Conservation (phyloP, 53 echinoderm and acorn worm species). For the Hippasteria phrygiana region DNA sequence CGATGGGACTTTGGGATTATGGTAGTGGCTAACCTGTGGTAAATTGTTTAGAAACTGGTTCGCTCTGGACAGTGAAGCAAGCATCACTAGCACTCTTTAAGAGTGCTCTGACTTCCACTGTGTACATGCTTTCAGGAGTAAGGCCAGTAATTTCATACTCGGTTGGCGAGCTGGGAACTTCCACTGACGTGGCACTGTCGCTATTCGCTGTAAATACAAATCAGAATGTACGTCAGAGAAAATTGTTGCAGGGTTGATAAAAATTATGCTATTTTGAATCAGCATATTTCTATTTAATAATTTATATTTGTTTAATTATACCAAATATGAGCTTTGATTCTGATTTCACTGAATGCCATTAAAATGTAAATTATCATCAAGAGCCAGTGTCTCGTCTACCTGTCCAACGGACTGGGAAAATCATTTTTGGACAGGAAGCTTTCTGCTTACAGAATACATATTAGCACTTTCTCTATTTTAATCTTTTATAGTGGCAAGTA, state of each 20-base stretch:
- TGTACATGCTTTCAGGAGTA: constrained; percentile 43
- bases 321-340: too few species aligned
- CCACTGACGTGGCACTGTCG: neutral
- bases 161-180: neutral
- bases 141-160: constrained; percentile 27
- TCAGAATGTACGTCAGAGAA: neutral
- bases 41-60: neutral
- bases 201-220: neutral
- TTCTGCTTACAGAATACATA: too few species aligned
- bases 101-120: constrained; percentile 56
- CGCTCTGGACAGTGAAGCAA: constrained; percentile 31
- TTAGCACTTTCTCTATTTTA: too few species aligned
- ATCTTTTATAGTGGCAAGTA: too few species aligned
- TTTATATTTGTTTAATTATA: too few species aligned
- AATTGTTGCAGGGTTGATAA: neutral
- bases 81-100: neutral
- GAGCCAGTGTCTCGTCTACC: too few species aligned
- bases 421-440: too few species aligned
- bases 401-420: too few species aligned
- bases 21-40: constrained; percentile 27
- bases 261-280: neutral
- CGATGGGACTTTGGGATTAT: neutral
- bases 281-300: too few species aligned
- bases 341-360: too few species aligned
- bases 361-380: too few species aligned